Evolutionary conservation across 2,888 invertebrate genomes (phyloP).

Genomic region (Chloroclysta siterata): DNA sequence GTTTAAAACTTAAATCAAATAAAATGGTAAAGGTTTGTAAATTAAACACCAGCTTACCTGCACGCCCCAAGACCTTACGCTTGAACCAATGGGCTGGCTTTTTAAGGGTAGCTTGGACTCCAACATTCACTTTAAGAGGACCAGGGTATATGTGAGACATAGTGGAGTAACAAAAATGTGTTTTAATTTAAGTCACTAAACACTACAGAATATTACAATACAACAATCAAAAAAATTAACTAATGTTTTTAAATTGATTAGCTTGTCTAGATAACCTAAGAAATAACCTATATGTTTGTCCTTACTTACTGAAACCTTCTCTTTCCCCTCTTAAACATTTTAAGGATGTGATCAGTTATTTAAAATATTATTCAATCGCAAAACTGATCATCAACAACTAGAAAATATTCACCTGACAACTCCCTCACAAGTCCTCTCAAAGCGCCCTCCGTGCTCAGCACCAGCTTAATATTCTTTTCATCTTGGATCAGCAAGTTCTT

Average conservation of each 20-base stretch:
- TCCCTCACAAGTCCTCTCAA: slow-evolving; percentile 81
- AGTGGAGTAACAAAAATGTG: slow-evolving; percentile 1
- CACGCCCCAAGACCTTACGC: background rate
- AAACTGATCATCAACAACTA: too few relatives aligned
- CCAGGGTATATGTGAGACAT: slow-evolving; percentile 11
- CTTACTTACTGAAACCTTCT: too few relatives aligned
- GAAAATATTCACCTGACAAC: slow-evolving; percentile 65
- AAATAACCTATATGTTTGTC: too few relatives aligned
- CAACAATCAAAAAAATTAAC: too few relatives aligned
- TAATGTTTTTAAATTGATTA: too few relatives aligned
- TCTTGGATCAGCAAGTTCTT: slow-evolving; percentile 73
- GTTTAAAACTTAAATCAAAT: too few relatives aligned
- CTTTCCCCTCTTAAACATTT: too few relatives aligned
- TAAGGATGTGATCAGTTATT: too few relatives aligned
- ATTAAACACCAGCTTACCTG: background rate
- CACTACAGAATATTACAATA: too few relatives aligned
- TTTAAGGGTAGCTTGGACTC: slow-evolving; percentile 5
- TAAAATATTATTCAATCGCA: too few relatives aligned
- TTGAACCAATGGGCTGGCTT: slow-evolving; percentile 4
- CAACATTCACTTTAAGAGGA: slow-evolving; percentile 7
- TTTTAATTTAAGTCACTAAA: background rate
- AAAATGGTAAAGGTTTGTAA: too few relatives aligned
- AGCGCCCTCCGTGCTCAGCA: slow-evolving; percentile 68
- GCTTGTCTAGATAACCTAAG: too few relatives aligned
- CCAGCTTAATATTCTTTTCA: slow-evolving; percentile 52